These are phyloP conservation scores for Blastomussa wellsi DNA, from an alignment of 92 coral and sea anemone species.

Conservation along the genomic window DNA sequence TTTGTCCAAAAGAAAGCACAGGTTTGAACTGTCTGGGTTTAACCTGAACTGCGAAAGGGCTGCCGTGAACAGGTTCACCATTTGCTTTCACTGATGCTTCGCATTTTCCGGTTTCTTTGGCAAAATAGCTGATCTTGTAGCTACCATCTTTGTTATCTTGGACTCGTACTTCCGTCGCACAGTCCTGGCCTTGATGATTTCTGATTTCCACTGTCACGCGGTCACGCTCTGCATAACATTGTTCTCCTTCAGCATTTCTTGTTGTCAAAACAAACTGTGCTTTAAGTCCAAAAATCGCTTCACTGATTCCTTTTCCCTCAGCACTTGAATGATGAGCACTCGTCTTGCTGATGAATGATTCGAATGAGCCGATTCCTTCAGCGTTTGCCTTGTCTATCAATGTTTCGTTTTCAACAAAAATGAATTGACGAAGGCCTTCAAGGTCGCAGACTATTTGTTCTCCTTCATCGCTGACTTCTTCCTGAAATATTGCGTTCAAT, in stretches of 20 bases:
- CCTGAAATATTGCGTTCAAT: background rate
- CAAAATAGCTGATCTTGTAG: background rate
- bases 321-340: background rate
- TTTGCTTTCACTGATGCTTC: background rate
- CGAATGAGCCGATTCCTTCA: slow-evolving; percentile 11
- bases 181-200: background rate
- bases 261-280: background rate
- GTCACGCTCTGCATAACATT: background rate
- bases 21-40: background rate
- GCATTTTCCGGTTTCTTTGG: background rate
- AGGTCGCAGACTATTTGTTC: background rate
- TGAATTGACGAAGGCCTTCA: background rate
- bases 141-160: background rate
- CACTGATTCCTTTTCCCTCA: slow-evolving; percentile 23
- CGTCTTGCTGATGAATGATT: background rate
- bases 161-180: background rate
- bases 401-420: background rate
- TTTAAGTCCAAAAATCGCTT: slow-evolving; percentile 21
- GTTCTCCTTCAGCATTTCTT: background rate
- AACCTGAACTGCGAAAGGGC: background rate
- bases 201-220: background rate
- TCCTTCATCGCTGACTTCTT: background rate
- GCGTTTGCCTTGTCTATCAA: background rate
- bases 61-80: slow-evolving; percentile 7
- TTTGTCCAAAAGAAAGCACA: slow-evolving; percentile 25